Conservation (phyloP, 2,113 vertebrate species). For the Microtus richardsoni region DNA sequence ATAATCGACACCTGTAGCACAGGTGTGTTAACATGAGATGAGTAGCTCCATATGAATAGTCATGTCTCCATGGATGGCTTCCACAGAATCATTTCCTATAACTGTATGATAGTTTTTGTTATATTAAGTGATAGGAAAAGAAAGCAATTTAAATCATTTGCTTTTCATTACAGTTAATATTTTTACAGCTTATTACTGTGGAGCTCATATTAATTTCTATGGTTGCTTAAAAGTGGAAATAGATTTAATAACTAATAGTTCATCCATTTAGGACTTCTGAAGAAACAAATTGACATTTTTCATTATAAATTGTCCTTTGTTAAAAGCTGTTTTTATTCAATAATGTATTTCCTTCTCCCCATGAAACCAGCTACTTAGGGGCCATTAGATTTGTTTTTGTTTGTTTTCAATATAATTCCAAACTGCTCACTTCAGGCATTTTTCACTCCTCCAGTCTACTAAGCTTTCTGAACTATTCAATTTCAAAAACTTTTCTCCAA, state of each 20-base stretch:
- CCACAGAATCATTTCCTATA: neutral
- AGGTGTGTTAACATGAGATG: neutral
- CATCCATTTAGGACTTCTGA: slow-evolving; percentile 46
- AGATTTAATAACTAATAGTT: slow-evolving; percentile 55
- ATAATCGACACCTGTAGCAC: neutral
- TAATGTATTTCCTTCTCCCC: slow-evolving; percentile 66
- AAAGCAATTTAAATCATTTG: slow-evolving; percentile 37
- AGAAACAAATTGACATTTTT: slow-evolving; percentile 48
- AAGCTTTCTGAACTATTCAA: slow-evolving; percentile 47
- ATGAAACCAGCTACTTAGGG: slow-evolving; percentile 70
- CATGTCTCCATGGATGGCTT: neutral
- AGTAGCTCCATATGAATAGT: neutral
- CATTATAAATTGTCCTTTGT: slow-evolving; percentile 66
- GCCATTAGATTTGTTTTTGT: slow-evolving; percentile 70
- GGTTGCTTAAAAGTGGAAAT: slow-evolving; percentile 45
- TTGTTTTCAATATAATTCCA: slow-evolving; percentile 68
- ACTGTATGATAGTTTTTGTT: neutral
- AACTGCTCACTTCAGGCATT: slow-evolving; percentile 59
- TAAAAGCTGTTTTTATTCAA: slow-evolving; percentile 61
- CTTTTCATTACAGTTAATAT: slow-evolving; percentile 26
- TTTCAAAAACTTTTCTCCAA: slow-evolving; percentile 34
- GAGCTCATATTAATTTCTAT: slow-evolving; percentile 52
- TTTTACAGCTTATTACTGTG: neutral
- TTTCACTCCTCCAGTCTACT: slow-evolving; percentile 5
- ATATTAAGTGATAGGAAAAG: neutral